Evolutionary conservation across 2,113 vertebrate genomes (phyloP), one percentile per base, ranked within the genome.

Genomic region (Chrysochloris asiatica): DNA sequence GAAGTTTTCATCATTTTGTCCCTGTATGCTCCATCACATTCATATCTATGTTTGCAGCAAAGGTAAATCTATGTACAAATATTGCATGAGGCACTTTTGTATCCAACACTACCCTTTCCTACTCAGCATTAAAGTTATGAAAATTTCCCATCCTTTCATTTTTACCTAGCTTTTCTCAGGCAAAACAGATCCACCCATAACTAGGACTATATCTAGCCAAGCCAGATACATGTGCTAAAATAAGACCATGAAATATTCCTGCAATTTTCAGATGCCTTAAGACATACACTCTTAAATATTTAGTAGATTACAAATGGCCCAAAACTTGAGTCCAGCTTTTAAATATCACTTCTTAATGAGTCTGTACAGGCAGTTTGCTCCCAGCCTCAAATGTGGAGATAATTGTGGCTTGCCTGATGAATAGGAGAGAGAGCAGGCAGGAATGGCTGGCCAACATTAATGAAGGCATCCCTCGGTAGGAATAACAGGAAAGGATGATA

Each of bases 231-330:
- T 95, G 88, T 48, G 16, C 83, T 90, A 56, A 93, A 97, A 97
- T 22, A 80, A 96, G 95, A 94, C 86, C 91, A 80, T 96, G 96
- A 97, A 97, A 95, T 95, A 97, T 97, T 92, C 96, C 93, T 93
- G 92, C 81, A 95, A 95, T 97, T 97, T 97, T 92, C 95, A 95
- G 91, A 93, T 96, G 96, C 96, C 94, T 83, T 91, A 97, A 97
- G 96, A 97, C 96, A 96, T 80, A 95, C 83, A 94, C 94, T 95
- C 91, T 97, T 97, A 97, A 97, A 97, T 97, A 97, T 96, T 97
- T 97, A 97, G 97, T 93, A 97, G 96, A 95, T 96, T 88, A 93
- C 97, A 96, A 97, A 97, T 93, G 96, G 94, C 93, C 95, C 95
- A 97, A 96, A 97, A 94, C 95, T 92, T 80, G 0, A 67, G 94